phyloP scores from a whole-genome alignment of 1,140 invertebrate species.

The Lucilia cuprina region DNA sequence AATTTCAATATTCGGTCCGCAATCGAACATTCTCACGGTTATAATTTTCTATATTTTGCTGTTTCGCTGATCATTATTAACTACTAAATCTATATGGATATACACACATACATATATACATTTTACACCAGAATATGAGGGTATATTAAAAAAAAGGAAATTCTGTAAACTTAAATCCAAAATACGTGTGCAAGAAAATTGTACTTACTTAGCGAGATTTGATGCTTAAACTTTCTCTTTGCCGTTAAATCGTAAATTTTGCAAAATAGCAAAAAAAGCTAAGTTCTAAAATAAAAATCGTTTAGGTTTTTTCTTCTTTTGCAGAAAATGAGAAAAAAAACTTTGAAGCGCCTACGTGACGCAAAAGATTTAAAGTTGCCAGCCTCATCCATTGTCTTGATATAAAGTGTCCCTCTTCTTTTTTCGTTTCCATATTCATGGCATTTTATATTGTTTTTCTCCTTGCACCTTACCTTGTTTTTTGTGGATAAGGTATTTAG shows the following conservation, averaged over 20 bases:
- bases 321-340: conserved; percentile 37
- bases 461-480: neutral
- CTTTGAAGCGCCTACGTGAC: conserved; percentile 62
- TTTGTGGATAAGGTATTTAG: neutral
- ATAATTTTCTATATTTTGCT: too few species aligned
- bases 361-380: conserved; percentile 45
- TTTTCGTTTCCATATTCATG: neutral
- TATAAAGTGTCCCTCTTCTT: neutral
- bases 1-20: too few species aligned
- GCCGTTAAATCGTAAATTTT: conserved; percentile 60
- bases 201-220: conserved; percentile 60
- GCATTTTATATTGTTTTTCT: neutral
- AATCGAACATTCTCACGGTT: too few species aligned
- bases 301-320: neutral
- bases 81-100: too few species aligned
- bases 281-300: neutral
- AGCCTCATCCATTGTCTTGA: neutral
- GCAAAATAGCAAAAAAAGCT: neutral
- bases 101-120: neutral
- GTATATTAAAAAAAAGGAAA: conserved; percentile 41
- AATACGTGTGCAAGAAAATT: conserved; percentile 53
- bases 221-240: conserved; percentile 59
- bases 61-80: too few species aligned
- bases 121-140: neutral
- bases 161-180: conserved; percentile 49